These are phyloP conservation scores for Orchestes rusci DNA, from an alignment of 2,888 invertebrate species.

Conservation along the genomic window DNA sequence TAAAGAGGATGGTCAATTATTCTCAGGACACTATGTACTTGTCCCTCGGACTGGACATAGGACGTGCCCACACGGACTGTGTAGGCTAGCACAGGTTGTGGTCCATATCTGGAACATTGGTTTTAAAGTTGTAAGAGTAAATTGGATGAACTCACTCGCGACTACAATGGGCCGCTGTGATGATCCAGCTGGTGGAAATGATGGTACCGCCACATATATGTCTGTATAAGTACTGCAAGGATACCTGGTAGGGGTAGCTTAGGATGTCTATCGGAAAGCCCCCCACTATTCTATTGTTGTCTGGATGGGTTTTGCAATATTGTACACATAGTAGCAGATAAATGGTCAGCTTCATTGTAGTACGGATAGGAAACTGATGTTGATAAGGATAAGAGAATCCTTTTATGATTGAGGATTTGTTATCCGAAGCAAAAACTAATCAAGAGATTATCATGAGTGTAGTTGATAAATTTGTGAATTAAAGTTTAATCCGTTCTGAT, in stretches of 20 bases:
- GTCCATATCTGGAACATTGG: neutral
- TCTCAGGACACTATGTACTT: neutral
- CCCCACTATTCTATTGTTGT: constrained; percentile 23
- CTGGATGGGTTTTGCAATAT: too few relatives aligned
- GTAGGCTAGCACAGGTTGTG: constrained; percentile 1
- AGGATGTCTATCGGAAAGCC: constrained; percentile 18
- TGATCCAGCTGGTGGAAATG: constrained; percentile 24
- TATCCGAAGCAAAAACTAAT: too few relatives aligned
- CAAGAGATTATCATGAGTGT: too few relatives aligned
- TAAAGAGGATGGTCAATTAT: constrained; percentile 11
- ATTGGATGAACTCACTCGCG: constrained; percentile 6
- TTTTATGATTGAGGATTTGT: too few relatives aligned
- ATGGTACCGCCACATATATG: constrained; percentile 28
- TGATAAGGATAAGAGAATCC: too few relatives aligned
- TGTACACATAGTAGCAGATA: too few relatives aligned
- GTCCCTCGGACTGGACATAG: constrained; percentile 7
- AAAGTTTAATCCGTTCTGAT: too few relatives aligned
- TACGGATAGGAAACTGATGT: too few relatives aligned
- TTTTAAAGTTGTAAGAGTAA: neutral
- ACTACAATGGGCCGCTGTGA: constrained; percentile 30
- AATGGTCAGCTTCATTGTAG: too few relatives aligned
- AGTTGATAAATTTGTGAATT: too few relatives aligned
- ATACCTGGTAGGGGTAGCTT: constrained; percentile 25
- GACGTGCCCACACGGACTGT: constrained; percentile 11
- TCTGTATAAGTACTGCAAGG: constrained; percentile 20